Evolutionary conservation across 1,140 invertebrate species (phyloP), one percentile per base, ranked within the genome.

Genomic region (Branchinecta lynchi): DNA sequence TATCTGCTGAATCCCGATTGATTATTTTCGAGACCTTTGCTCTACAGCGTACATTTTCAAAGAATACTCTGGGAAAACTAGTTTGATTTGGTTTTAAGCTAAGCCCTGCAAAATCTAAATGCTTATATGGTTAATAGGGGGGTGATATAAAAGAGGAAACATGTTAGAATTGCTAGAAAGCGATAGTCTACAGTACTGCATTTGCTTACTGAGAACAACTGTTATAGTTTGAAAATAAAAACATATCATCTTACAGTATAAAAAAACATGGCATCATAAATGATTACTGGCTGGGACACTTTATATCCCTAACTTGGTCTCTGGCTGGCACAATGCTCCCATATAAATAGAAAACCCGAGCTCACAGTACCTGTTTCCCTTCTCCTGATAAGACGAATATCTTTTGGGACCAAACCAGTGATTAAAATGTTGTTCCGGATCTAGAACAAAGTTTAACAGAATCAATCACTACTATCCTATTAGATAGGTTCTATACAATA

Each of bases 381-480:
- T 80, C 89, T 89, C 71, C 89, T 82, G 74, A 93, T 92, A 8
- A 92, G 80, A 43, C 90, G 82, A 75, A 93, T 90, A 76, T 91
- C 89, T 77, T 88, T 87, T n/a, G 87, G 85, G 78, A 85, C 84
- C 71, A 90, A 80, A 72, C 85, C 85, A 77, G 82, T 87, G 76
- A 83, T 84, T 69, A 88, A 81, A 73, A 89, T 86, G 74, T 88
- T 87, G 79, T 86, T 82, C 72, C 85, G 81, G 74, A 88, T 86
- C 84, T 87, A 77, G 71, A 80, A 81, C 71, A 66, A 73, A 70
- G 69, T 70, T 72, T n/a, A 66, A 70, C 66, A 66, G 17, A 45
- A 43, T 44, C 45, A 43, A 43, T 5, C 9, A 68, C 66, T 44
- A 65, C 68, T 7, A 66, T 7, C 12, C 7, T n/a, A 15, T 66